Evolutionary conservation across 2,113 vertebrate genomes (phyloP).

Genomic region (Corynorhinus townsendii): DNA sequence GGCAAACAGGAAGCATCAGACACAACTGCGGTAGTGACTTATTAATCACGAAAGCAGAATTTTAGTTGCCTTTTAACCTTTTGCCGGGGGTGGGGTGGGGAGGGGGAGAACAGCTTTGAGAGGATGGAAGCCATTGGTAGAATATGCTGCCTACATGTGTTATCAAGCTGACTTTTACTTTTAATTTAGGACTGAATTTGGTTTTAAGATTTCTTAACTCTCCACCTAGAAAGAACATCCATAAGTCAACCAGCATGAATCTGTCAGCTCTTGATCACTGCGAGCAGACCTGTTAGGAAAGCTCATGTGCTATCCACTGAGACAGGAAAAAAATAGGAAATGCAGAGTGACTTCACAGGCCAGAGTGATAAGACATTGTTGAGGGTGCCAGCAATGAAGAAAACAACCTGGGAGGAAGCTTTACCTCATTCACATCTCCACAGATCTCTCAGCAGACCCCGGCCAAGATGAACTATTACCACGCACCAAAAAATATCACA

Average conservation of each 20-base stretch:
- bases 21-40: conserved; percentile 78
- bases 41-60: conserved; percentile 79
- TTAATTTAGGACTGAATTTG: conserved; percentile 7
- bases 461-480: background rate
- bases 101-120: conserved; percentile 20
- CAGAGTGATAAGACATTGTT: background rate
- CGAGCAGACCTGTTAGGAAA: background rate
- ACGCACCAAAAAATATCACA: background rate
- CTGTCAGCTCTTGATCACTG: conserved; percentile 33
- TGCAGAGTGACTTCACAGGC: conserved; percentile 47
- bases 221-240: background rate
- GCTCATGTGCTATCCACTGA: background rate
- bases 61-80: conserved; percentile 74
- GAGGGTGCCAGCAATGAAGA: background rate
- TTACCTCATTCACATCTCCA: background rate
- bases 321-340: conserved; percentile 59
- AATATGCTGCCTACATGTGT: background rate
- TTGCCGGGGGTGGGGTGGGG: conserved; percentile 18
- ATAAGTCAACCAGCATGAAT: background rate
- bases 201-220: conserved; percentile 18
- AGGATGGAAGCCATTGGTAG: background rate
- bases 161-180: background rate
- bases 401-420: background rate
- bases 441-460: background rate
- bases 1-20: conserved; percentile 81